Percentiles rank a stretch among this genome's conserved stretches.
These are phyloP conservation scores for Tetropium fuscum DNA, from an alignment of 2,888 invertebrate species.

Conservation along the genomic window DNA sequence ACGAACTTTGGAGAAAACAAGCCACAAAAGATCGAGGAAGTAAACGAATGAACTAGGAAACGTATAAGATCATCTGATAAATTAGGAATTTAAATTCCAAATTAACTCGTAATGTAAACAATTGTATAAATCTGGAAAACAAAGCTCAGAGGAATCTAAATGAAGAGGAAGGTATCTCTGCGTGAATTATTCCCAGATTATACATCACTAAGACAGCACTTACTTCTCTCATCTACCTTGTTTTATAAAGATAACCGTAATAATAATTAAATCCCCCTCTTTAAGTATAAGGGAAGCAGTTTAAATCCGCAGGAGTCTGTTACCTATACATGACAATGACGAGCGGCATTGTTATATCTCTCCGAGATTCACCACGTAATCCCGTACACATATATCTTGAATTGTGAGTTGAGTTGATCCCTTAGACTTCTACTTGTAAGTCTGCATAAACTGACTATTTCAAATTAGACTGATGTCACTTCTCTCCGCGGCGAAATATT, in stretches of 20 bases:
- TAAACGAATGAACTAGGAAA: slow-evolving; percentile 33
- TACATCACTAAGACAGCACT: slow-evolving; percentile 60
- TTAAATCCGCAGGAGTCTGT: slow-evolving; percentile 50
- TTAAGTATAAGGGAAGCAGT: slow-evolving; percentile 43
- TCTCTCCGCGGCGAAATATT: slow-evolving; percentile 37
- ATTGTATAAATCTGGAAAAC: slow-evolving; percentile 65
- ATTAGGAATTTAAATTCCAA: slow-evolving; percentile 66
- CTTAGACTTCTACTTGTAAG: slow-evolving; percentile 46
- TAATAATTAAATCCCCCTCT: slow-evolving; percentile 64
- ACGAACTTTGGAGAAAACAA: slow-evolving; percentile 19
- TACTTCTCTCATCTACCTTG: slow-evolving; percentile 60
- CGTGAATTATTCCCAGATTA: slow-evolving; percentile 64
- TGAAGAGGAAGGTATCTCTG: slow-evolving; percentile 58
- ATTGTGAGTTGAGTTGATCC: slow-evolving; percentile 52
- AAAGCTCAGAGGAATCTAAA: slow-evolving; percentile 62
- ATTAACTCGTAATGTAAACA: slow-evolving; percentile 67
- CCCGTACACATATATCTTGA: slow-evolving; percentile 51
- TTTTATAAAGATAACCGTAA: slow-evolving; percentile 65
- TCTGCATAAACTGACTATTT: slow-evolving; percentile 44
- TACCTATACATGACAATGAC: slow-evolving; percentile 59
- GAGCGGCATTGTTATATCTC: slow-evolving; percentile 44
- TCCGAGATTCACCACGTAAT: slow-evolving; percentile 47
- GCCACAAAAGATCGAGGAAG: slow-evolving; percentile 22
- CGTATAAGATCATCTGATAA: slow-evolving; percentile 58
- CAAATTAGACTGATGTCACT: slow-evolving; percentile 53